phyloP scores from a whole-genome alignment of 2,888 invertebrate species.

The Thumatha senex region DNA sequence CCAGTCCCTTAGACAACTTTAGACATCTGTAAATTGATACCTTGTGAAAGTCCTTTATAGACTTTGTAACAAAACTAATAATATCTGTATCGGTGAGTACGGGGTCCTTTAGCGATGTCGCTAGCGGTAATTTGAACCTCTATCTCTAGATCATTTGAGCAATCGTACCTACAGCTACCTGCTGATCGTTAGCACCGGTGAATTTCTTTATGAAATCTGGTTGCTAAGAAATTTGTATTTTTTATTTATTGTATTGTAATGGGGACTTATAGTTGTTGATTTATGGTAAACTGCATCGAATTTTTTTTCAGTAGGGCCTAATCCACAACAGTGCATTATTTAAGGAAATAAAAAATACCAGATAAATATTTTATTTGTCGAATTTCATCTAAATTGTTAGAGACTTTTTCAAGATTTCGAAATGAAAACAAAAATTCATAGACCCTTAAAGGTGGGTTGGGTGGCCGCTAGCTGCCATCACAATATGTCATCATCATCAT shows the following conservation, averaged over 20 bases:
- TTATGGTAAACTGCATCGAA: too few species aligned
- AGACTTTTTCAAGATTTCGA: too few species aligned
- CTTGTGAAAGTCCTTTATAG: neutral
- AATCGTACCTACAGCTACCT: neutral
- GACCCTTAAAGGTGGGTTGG: too few species aligned
- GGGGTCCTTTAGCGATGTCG: neutral
- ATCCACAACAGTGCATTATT: too few species aligned
- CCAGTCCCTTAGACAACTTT: neutral
- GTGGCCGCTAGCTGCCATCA: too few species aligned
- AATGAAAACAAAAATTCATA: too few species aligned
- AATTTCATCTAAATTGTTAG: too few species aligned
- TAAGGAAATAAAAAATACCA: too few species aligned
- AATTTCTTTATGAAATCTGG: neutral
- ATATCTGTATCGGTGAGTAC: neutral
- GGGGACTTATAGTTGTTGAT: neutral
- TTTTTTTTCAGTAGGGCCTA: too few species aligned
- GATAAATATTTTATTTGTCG: too few species aligned
- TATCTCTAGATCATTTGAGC: neutral
- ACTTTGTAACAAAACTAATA: neutral
- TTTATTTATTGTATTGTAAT: neutral
- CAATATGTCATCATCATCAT: too few species aligned
- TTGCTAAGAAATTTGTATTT: neutral
- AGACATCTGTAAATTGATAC: neutral
- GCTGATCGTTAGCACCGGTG: neutral
- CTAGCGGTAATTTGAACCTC: neutral